Base-by-base conservation (phyloP, 2,797 vertebrate genomes). In the Falco columbarius region DNA sequence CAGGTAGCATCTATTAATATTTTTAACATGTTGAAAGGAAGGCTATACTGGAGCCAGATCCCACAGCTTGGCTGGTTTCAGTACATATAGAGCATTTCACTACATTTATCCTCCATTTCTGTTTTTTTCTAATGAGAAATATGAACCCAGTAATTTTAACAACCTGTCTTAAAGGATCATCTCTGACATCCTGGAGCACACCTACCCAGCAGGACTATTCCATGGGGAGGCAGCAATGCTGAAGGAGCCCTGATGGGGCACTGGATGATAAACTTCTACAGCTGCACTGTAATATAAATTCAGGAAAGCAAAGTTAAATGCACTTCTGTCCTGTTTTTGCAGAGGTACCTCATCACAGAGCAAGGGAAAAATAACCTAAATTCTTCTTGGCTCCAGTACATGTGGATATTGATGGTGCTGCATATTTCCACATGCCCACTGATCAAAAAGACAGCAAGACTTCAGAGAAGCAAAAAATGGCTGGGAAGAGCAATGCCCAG, bases 401-500 rank as follows among this genome's bases (percentile, higher is more conserved):
- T 1, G 4, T 20, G 26, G 36, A 42, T 34, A 89, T 95, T 91
- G 82, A 94, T 95, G 63, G 38, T 0, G 0, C 73, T 90, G 47
- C 55, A 89, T 62, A 84, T 70, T 76, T 97, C 76, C 66, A 94
- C 70, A 71, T 79, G 24, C 62, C 85, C 55, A 46, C 27, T 65
- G 68, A 93, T 92, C 68, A 93, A 93, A 94, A 87, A 80, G 46
- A 93, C 30, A 13, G 84, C 93, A 91, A 67, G 52, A 92, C 77
- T 96, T 96, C 85, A 95, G 82, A 95, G 46, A 66, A 70, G 55
- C 4, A 95, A 91, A 84, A 86, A 90, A 76, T 38, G 40, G 27
- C 27, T 89, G 55, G 30, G 62, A 93, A 88, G 47, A 90, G 70
- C 72, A 91, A 88, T 58, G 86, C 3, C 19, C 58, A 77, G 66